Evolutionary conservation across 2,888 invertebrate genomes (phyloP).

Genomic region (Empis livida): DNA sequence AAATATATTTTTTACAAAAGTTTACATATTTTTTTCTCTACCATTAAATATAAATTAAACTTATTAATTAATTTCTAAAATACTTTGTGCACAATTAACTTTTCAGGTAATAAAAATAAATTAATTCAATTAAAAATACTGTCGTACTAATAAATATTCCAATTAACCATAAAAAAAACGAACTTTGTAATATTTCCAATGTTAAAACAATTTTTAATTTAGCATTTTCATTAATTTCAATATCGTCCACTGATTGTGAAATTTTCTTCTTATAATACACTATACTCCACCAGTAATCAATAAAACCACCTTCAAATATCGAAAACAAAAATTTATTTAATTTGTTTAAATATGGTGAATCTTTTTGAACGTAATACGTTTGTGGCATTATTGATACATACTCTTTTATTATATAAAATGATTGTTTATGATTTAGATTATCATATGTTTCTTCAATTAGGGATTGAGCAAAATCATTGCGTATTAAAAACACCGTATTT

Average conservation of each 20-base stretch:
- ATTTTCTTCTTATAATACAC: neutral
- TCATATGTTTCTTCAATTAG: constrained; percentile 24
- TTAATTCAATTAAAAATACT: too few relatives aligned
- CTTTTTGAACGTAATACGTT: constrained; percentile 21
- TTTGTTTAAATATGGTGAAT: constrained; percentile 24
- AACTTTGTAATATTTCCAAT: constrained; percentile 26
- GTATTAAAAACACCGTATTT: constrained; percentile 19
- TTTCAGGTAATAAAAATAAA: too few relatives aligned
- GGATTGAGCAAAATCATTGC: constrained; percentile 22
- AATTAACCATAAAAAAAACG: constrained; percentile 27
- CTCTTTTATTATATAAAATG: constrained; percentile 26
- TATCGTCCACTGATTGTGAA: neutral
- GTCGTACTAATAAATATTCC: constrained; percentile 10
- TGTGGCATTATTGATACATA: constrained; percentile 21
- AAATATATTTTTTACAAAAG: too few relatives aligned
- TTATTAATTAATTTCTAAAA: too few relatives aligned
- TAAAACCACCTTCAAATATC: constrained; percentile 23
- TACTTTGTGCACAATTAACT: too few relatives aligned
- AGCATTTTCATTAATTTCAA: neutral
- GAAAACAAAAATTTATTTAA: constrained; percentile 19
- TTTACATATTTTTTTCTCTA: too few relatives aligned
- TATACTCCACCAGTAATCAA: constrained; percentile 21
- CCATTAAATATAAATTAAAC: too few relatives aligned
- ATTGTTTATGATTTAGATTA: constrained; percentile 17
- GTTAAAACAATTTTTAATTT: constrained; percentile 19